Evolutionary conservation across 1,140 invertebrate genomes (phyloP).

Genomic region (Drosophila miranda): DNA sequence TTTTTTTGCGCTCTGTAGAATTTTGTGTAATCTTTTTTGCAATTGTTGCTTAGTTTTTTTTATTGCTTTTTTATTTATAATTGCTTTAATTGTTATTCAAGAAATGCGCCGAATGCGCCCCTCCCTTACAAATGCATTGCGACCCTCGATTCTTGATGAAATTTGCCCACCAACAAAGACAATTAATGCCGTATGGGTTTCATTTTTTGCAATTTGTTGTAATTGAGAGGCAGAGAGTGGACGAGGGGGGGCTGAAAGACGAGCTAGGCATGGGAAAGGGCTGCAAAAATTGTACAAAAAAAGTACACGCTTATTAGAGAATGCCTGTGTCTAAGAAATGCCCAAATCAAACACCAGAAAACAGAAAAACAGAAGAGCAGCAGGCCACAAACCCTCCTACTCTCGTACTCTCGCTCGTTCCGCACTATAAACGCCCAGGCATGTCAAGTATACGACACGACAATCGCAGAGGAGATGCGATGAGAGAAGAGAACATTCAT

Average conservation of each 20-base stretch:
- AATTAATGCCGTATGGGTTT: constrained; percentile 59
- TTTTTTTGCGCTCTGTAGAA: not conserved
- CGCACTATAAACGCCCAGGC: constrained; percentile 67
- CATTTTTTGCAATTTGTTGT: constrained; percentile 59
- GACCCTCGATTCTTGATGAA: constrained; percentile 33
- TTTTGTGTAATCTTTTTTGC: constrained; percentile 22
- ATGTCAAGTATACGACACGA: constrained; percentile 48
- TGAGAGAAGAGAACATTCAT: not conserved
- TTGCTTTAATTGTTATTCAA: constrained; percentile 69
- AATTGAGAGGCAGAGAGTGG: constrained; percentile 54
- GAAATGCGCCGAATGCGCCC: constrained; percentile 48
- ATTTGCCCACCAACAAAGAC: constrained; percentile 57
- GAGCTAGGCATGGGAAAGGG: no score
- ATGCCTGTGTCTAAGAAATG: no score
- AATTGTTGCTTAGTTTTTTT: constrained; percentile 44
- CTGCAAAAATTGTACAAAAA: no score
- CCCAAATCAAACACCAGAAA: no score
- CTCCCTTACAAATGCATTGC: not conserved
- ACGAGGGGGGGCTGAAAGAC: not conserved
- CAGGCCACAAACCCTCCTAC: not conserved
- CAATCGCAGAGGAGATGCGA: constrained; percentile 1
- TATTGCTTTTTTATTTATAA: constrained; percentile 28
- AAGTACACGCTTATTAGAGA: no score
- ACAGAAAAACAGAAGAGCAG: constrained; percentile 5
- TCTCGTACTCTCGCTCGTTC: constrained; percentile 32